phyloP scores from a whole-genome alignment of 23 tunicate genomes.

The Ascidia mentula region DNA sequence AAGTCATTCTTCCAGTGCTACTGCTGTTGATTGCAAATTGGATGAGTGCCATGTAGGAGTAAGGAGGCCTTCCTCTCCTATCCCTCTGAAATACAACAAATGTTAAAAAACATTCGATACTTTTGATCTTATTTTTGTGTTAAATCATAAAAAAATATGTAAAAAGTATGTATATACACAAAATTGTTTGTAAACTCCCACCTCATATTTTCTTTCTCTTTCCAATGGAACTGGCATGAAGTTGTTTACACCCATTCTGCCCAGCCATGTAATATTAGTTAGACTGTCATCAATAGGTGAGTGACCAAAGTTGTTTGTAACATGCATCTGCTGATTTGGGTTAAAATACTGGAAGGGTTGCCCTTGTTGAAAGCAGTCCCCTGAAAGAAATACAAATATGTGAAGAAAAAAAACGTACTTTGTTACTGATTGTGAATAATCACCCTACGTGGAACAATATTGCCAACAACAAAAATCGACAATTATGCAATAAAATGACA shows the following conservation, averaged over 20 bases:
- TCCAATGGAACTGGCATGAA: constrained; percentile 70
- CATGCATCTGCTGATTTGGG: background rate
- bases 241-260: constrained; percentile 83
- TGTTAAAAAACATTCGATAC: too few species aligned
- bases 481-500: background rate
- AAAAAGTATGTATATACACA: background rate
- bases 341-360: constrained; percentile 1
- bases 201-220: constrained; percentile 36
- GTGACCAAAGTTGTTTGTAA: constrained; percentile 7
- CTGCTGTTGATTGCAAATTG: constrained; percentile 92
- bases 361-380: background rate
- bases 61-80: constrained; percentile 63
- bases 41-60: constrained; percentile 90
- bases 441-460: background rate
- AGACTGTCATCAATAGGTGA: constrained; percentile 59
- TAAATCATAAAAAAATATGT: too few species aligned
- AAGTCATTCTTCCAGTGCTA: constrained; percentile 63
- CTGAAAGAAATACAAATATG: background rate
- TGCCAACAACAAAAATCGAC: background rate
- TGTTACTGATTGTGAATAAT: too few species aligned
- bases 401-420: background rate
- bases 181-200: background rate
- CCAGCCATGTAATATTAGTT: constrained; percentile 88
- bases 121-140: too few species aligned
- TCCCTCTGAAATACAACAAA: constrained; percentile 16